phyloP scores from a whole-genome alignment of 2,888 invertebrate genomes.

The Rhabditoides inermis region DNA sequence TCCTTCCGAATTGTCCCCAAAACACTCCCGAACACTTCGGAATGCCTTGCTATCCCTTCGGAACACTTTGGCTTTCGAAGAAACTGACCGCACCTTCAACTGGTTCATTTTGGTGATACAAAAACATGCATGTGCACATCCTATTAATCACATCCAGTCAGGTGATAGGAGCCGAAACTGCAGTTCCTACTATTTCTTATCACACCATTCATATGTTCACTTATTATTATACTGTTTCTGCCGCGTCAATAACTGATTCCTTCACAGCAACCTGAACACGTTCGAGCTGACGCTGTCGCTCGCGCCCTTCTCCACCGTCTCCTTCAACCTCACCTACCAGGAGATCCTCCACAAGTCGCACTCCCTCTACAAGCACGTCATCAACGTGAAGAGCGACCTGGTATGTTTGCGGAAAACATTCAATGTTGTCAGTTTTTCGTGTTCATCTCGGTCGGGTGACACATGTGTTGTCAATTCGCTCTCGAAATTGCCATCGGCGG shows the following conservation, averaged over 20 bases:
- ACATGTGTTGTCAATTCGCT: background rate
- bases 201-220: too few relatives aligned
- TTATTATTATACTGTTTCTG: background rate
- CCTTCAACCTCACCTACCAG: slow-evolving; percentile 69
- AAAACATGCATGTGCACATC: too few relatives aligned
- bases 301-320: slow-evolving; percentile 54
- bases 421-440: background rate
- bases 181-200: too few relatives aligned
- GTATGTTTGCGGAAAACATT: slow-evolving; percentile 6
- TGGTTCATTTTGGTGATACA: too few relatives aligned
- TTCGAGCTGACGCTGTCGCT: slow-evolving; percentile 13
- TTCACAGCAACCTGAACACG: slow-evolving; percentile 6
- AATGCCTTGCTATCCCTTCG: too few relatives aligned
- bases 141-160: too few relatives aligned
- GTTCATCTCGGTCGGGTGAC: background rate
- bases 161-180: too few relatives aligned
- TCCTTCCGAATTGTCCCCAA: too few relatives aligned
- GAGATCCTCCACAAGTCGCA: slow-evolving; percentile 64
- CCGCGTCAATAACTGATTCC: background rate
- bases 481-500: too few relatives aligned
- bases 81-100: too few relatives aligned
- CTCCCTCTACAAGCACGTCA: slow-evolving; percentile 65
- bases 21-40: too few relatives aligned
- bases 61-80: too few relatives aligned
- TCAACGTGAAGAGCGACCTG: slow-evolving; percentile 66